A percentile compares a stretch with the other conserved stretches of the same genome.
These are phyloP conservation scores for Stegophylla sp. DNA, from an alignment of 2,888 invertebrate genomes.

Conservation along the genomic window DNA sequence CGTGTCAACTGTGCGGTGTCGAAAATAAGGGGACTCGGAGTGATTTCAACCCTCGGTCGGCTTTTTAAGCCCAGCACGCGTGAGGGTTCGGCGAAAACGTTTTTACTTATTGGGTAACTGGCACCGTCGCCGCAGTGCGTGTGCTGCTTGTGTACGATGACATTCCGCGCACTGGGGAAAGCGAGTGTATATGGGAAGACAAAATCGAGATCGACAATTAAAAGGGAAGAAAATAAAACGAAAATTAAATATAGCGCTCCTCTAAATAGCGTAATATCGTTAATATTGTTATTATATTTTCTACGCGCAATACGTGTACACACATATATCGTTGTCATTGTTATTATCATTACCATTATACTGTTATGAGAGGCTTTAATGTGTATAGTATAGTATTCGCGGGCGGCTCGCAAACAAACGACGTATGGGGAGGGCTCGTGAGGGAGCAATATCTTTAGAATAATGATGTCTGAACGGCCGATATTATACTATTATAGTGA, in stretches of 20 bases:
- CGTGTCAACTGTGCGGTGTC: neutral
- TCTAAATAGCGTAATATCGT: conserved; percentile 7
- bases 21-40: neutral
- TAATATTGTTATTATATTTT: neutral
- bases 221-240: neutral
- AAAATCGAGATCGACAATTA: neutral
- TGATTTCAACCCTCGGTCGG: conserved; percentile 16
- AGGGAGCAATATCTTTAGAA: conserved; percentile 41
- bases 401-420: neutral
- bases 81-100: neutral
- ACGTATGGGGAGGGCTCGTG: neutral
- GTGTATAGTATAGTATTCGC: too few species aligned
- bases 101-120: neutral
- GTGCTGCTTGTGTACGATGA: neutral
- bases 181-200: neutral
- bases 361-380: neutral
- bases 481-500: conserved; percentile 8
- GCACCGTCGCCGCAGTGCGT: neutral
- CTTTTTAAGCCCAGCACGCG: neutral
- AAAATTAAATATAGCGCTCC: conserved; percentile 15
- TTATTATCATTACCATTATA: neutral
- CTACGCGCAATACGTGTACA: too few species aligned
- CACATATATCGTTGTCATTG: neutral
- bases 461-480: conserved; percentile 52
- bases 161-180: neutral